Percentiles rank a stretch among this genome's conserved stretches.
phyloP scores from a whole-genome alignment of 2,888 invertebrate genomes.

The Philereme transversata region DNA sequence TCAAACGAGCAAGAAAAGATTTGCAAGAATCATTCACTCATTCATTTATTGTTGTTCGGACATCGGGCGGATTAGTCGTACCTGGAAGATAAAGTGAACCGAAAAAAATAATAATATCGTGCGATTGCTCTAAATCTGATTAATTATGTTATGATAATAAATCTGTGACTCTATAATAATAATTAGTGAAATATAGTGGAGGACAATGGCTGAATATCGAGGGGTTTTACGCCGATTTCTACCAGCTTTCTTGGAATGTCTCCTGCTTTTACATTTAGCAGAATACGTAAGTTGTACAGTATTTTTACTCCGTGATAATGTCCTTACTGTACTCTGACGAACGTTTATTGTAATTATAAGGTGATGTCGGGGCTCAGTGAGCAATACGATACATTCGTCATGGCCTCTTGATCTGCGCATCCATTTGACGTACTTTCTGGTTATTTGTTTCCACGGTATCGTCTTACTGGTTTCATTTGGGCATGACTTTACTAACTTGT shows the following conservation, averaged over 20 bases:
- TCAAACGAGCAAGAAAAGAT: too few relatives aligned
- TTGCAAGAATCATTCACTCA: background rate
- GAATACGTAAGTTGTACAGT: constrained; percentile 63
- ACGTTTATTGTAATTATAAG: background rate
- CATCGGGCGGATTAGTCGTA: constrained; percentile 23
- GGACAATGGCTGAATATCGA: constrained; percentile 60
- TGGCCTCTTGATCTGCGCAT: background rate
- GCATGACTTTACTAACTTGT: too few relatives aligned
- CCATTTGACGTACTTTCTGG: background rate
- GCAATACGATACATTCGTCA: background rate
- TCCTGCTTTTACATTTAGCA: constrained; percentile 59
- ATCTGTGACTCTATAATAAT: constrained; percentile 45
- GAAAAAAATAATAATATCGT: constrained; percentile 11
- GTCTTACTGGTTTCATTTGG: too few relatives aligned
- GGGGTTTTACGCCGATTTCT: constrained; percentile 57
- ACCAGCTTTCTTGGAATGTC: constrained; percentile 60
- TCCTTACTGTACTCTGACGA: background rate
- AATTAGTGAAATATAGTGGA: constrained; percentile 53
- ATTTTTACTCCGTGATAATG: background rate
- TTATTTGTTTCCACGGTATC: background rate
- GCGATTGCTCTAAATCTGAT: constrained; percentile 13
- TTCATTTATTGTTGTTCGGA: constrained; percentile 29
- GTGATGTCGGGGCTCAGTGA: background rate
- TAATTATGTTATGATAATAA: constrained; percentile 67
- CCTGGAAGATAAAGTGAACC: constrained; percentile 25